These are phyloP conservation scores for Alethe diademata DNA, from an alignment of 2,113 vertebrate species.

Conservation along the genomic window DNA sequence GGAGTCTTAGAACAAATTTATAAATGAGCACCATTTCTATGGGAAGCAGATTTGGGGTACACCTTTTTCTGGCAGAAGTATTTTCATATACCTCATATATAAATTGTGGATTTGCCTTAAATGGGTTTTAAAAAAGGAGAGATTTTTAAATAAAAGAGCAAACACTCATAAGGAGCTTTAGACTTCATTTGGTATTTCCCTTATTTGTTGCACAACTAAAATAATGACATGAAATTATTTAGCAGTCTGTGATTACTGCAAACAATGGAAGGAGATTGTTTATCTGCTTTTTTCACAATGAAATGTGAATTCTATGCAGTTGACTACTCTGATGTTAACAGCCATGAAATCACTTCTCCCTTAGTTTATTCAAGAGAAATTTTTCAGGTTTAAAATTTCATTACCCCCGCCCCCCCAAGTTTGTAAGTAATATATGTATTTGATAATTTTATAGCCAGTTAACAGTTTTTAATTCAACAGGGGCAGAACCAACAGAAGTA, in stretches of 20 bases:
- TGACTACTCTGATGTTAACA: neutral
- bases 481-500: neutral
- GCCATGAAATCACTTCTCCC: neutral
- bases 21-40: neutral
- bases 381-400: neutral
- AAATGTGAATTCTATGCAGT: neutral
- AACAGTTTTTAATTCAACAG: neutral
- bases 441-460: neutral
- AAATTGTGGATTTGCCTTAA: neutral
- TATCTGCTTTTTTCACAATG: neutral
- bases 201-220: constrained; percentile 9
- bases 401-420: rapidly evolving
- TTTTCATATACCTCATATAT: neutral
- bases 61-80: neutral
- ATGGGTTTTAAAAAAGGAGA: neutral
- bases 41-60: neutral
- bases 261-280: constrained; percentile 20
- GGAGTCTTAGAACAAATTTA: neutral
- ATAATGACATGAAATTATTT: constrained; percentile 15
- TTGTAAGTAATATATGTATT: neutral
- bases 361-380: neutral
- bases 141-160: neutral
- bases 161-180: neutral
- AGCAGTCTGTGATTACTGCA: neutral
- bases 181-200: neutral